Base-by-base conservation (phyloP, 2,113 vertebrate species). In the Trogon surrucura region DNA sequence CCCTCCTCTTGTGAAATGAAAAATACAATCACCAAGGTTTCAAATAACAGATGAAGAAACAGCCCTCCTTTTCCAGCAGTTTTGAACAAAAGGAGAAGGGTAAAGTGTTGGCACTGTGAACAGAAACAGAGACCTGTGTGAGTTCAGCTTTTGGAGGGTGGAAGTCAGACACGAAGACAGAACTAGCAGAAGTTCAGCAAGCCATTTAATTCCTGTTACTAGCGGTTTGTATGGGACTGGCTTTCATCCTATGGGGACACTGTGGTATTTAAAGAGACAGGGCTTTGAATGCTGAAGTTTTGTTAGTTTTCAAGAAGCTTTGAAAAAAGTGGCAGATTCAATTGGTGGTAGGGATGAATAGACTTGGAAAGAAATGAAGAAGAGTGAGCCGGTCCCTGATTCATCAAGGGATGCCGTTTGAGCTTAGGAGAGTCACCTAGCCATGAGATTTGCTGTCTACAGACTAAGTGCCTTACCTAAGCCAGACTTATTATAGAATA, bases 1-100 rank as follows among this genome's bases (percentile, higher is more conserved):
- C 57, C 65, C 61, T 89, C 80, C 89, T 95, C 84, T 87, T 81
- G 73, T 95, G 91, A 92, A 97, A 97, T 91, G 58, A 89, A 95
- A 96, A 93, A 72, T 71, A 80, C 56, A 87, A 72, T 88, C 69
- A 61, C 41, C 10, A 58, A 84, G 70, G 61, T 89, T 95, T 96
- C 70, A 93, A 93, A 65, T 91, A 92, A 86, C 80, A 0, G 16
- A 70, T 88, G 83, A 88, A 93, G 92, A 92, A 95, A 93, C n/a
- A 90, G 58, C 45, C 21, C 3, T 78, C 34, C 38, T 96, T 88
- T 90, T 85, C 38, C 56, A 95, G 80, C 45, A 61, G 77, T 89
- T 95, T 93, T 91, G 65, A 79, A 86, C 83, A 81, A 92, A 86
- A 86, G 54, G 21, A 78, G 54, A 74, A 88, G 60, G 30, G 41